A percentile compares a stretch with the other conserved stretches of the same genome.
phyloP scores from a whole-genome alignment of 2,113 vertebrate species.

The Myiopsitta monachus region DNA sequence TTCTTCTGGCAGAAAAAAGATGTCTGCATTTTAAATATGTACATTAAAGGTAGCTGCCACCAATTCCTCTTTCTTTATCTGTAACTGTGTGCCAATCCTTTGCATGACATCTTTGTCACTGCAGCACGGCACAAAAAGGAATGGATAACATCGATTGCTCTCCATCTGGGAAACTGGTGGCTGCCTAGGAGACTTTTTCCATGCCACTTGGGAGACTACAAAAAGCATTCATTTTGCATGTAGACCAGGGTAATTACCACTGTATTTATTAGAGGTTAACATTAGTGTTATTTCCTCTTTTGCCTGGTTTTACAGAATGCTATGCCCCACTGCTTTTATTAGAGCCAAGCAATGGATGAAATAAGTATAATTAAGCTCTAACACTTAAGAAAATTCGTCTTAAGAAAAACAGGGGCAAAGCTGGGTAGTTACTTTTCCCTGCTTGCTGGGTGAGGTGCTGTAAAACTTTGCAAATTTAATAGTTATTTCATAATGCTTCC shows the following conservation, averaged over 20 bases:
- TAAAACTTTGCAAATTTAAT: constrained; percentile 30
- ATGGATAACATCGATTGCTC: not conserved
- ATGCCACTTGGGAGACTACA: constrained; percentile 52
- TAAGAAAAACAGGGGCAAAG: constrained; percentile 54
- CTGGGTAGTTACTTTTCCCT: not conserved
- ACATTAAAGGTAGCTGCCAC: not conserved
- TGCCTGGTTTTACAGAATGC: constrained; percentile 70
- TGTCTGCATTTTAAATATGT: not conserved
- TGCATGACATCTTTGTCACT: not conserved
- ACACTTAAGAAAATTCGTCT: constrained; percentile 72
- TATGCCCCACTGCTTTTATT: constrained; percentile 75
- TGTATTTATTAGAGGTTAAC: constrained; percentile 75
- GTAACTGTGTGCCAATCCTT: not conserved
- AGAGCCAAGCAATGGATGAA: constrained; percentile 73
- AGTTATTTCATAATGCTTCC: not conserved
- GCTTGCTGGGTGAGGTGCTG: not conserved
- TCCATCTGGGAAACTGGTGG: constrained; percentile 11
- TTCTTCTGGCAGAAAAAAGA: not conserved
- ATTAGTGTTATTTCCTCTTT: constrained; percentile 73
- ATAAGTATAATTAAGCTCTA: constrained; percentile 77
- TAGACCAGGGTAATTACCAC: constrained; percentile 67
- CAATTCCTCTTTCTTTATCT: not conserved
- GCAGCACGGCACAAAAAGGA: not conserved
- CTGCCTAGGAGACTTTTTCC: constrained; percentile 7
- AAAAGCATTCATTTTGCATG: constrained; percentile 70